phyloP scores from a whole-genome alignment of 2,113 vertebrate genomes.

The Pygoscelis antarcticus region DNA sequence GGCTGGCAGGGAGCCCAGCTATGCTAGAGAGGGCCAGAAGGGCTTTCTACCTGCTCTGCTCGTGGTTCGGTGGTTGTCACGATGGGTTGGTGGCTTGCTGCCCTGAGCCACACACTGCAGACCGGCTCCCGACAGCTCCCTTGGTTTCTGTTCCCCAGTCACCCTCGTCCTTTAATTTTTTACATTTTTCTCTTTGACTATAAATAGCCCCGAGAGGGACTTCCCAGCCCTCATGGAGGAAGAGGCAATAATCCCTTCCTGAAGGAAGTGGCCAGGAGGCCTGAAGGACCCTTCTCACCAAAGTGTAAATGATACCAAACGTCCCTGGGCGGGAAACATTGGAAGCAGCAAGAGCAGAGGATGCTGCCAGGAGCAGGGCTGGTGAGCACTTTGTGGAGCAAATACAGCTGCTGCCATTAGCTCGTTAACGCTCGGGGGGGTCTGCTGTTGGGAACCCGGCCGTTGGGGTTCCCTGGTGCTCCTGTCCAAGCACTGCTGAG shows the following conservation, averaged over 20 bases:
- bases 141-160: not conserved
- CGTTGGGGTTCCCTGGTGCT: rapidly evolving
- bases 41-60: not conserved
- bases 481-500: not conserved
- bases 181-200: not conserved
- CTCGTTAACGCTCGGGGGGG: not conserved
- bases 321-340: rapidly evolving
- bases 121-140: not conserved
- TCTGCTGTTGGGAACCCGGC: not conserved
- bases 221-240: not conserved
- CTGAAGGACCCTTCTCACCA: not conserved
- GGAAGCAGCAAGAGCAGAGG: not conserved
- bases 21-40: not conserved
- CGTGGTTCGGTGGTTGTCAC: rapidly evolving
- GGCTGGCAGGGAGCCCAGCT: not conserved
- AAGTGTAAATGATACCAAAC: not conserved
- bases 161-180: not conserved
- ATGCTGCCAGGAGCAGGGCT: not conserved
- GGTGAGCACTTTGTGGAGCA: rapidly evolving
- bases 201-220: not conserved
- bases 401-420: not conserved
- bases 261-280: not conserved
- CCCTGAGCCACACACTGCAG: not conserved
- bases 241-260: not conserved
- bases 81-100: not conserved